Conservation (phyloP, 1,140 invertebrate species). For the Bombus confusus region DNA sequence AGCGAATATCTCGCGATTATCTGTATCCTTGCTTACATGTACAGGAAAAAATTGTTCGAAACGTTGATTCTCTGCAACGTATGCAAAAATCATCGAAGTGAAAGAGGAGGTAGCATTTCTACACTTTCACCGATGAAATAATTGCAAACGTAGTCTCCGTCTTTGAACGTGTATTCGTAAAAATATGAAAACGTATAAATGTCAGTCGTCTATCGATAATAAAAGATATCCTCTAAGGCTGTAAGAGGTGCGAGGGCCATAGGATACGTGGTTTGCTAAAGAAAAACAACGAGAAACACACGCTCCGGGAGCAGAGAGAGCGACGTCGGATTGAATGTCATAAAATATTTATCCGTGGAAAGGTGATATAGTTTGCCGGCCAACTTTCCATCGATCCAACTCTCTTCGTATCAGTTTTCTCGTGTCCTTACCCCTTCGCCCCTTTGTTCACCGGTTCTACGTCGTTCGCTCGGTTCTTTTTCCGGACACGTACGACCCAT, state of each 20-base stretch:
- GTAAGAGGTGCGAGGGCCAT: background rate
- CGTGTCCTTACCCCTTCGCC: background rate
- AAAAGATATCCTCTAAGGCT: too few relatives aligned
- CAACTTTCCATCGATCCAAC: conserved; percentile 44
- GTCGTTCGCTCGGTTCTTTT: background rate
- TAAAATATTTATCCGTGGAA: conserved; percentile 53
- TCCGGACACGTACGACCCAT: conserved; percentile 34
- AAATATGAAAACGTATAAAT: too few relatives aligned
- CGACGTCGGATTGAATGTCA: conserved; percentile 44
- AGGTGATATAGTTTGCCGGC: conserved; percentile 45
- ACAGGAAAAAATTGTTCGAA: too few relatives aligned
- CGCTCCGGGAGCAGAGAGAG: conserved; percentile 3
- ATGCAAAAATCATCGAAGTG: too few relatives aligned
- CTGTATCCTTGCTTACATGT: too few relatives aligned
- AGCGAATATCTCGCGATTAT: too few relatives aligned
- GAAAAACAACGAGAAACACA: conserved; percentile 14
- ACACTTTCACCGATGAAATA: too few relatives aligned
- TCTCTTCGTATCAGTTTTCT: conserved; percentile 29
- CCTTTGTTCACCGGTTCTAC: background rate
- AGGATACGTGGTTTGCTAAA: background rate
- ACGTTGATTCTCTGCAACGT: too few relatives aligned
- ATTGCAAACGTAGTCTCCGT: too few relatives aligned
- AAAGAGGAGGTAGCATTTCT: too few relatives aligned
- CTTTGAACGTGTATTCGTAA: too few relatives aligned
- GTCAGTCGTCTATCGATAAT: too few relatives aligned